Base-by-base conservation (phyloP, 92 coral and sea anemone genomes). In the Virgularia gustaviana region DNA sequence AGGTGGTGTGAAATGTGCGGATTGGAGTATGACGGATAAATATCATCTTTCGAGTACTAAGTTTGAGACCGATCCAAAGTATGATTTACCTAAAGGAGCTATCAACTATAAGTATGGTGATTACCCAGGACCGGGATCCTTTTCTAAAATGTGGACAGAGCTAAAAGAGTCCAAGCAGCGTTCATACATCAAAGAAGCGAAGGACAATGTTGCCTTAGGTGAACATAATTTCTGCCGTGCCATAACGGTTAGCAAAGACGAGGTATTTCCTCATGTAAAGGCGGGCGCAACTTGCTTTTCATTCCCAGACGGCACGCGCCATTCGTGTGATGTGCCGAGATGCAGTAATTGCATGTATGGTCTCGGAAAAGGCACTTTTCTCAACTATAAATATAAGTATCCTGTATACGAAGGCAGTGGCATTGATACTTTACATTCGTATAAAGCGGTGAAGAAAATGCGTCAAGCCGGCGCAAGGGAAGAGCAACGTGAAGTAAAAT, bases 281-380 rank as follows among this genome's bases (percentile, higher is more conserved):
- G n/a, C 20, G 13, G 42, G 22, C 42, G 20, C 7, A 30, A 7
- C 4, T 9, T 30, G 65, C 18, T 7, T 10, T 32, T 20, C 41
- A 13, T 16, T 43, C 20, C 20, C n/a, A 43, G 12, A 27, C 9
- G n/a, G n/a, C n/a, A n/a, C n/a, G n/a, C n/a, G n/a, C n/a, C n/a
- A n/a, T n/a, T n/a, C n/a, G 5, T 92, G 98, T 71, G 38, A 33
- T 19, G 86, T 92, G n/a, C 83, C 62, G 18, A 71, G 76, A 45
- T 92, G 98, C 28, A 86, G 96, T 16, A 80, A 86, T 8, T 92
- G 98, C 38, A 87, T 89, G 84, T 92, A 92, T 49, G 98, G 98
- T 0, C 55, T 72, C n/a, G 98, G 98, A 0, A 72, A 85, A 28
- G 96, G 96, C 0, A 66, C 31, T 1, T 79, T 89, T 8, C 37